Evolutionary conservation across 2,888 invertebrate species (phyloP).

Genomic region (Vesta saturnalis): DNA sequence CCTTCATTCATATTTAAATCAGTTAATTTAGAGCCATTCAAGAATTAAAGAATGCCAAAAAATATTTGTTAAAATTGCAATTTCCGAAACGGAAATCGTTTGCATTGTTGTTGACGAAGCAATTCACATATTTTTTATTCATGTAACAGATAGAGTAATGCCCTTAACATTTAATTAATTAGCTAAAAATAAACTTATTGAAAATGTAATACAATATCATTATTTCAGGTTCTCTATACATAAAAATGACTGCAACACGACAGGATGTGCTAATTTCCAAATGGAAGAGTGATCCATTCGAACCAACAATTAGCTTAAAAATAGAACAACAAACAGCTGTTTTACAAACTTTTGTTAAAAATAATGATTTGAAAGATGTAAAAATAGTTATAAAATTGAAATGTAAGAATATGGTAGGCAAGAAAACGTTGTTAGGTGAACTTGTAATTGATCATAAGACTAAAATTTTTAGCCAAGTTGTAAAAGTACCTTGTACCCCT

Average conservation of each 20-base stretch:
- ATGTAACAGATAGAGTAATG: not conserved
- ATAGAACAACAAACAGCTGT: conserved; percentile 75
- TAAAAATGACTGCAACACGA: conserved; percentile 81
- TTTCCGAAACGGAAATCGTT: not conserved
- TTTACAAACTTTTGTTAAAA: conserved; percentile 71
- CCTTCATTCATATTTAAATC: too few species aligned
- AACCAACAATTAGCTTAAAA: conserved; percentile 80
- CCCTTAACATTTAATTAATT: not conserved
- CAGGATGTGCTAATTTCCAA: conserved; percentile 63
- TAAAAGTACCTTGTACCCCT: conserved; percentile 66
- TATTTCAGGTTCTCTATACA: conserved; percentile 73
- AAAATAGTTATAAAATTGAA: conserved; percentile 74
- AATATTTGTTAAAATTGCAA: not conserved
- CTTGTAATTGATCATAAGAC: conserved; percentile 73
- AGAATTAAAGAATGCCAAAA: not conserved
- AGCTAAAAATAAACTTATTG: conserved; percentile 19
- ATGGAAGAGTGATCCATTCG: conserved; percentile 79
- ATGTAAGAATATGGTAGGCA: conserved; percentile 73
- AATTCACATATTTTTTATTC: not conserved
- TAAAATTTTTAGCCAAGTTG: conserved; percentile 72
- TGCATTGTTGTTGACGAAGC: not conserved
- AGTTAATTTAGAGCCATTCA: not conserved
- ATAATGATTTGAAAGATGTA: conserved; percentile 70
- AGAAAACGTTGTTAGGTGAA: conserved; percentile 74
- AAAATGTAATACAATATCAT: conserved; percentile 11